phyloP scores from a whole-genome alignment of 2,888 invertebrate genomes.

The Hirtodrosophila confusa region DNA sequence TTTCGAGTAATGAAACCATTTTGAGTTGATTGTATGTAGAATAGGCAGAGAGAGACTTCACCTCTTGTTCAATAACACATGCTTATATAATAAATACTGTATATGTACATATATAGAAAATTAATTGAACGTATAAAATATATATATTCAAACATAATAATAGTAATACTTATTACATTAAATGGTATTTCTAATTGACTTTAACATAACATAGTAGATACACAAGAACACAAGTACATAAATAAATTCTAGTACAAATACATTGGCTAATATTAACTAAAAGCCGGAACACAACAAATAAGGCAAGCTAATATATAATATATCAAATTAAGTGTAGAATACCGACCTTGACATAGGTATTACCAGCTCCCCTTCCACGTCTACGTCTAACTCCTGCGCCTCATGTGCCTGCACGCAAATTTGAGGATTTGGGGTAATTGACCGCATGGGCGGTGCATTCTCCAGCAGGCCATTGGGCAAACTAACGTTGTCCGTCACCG shows the following conservation, averaged over 20 bases:
- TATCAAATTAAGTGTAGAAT: slow-evolving; percentile 73
- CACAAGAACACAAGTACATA: slow-evolving; percentile 38
- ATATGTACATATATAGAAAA: slow-evolving; percentile 13
- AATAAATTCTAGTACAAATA: slow-evolving; percentile 36
- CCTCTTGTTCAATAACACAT: slow-evolving; percentile 41
- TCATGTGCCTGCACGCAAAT: slow-evolving; percentile 80
- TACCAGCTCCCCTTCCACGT: slow-evolving; percentile 81
- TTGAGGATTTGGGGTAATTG: slow-evolving; percentile 87
- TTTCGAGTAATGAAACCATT: slow-evolving; percentile 27
- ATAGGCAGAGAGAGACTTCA: slow-evolving; percentile 52
- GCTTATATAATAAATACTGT: slow-evolving; percentile 34
- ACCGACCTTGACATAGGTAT: slow-evolving; percentile 82
- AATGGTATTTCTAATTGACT: slow-evolving; percentile 11
- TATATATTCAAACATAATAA: slow-evolving; percentile 11
- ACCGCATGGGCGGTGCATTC: slow-evolving; percentile 80
- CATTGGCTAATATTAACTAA: slow-evolving; percentile 50
- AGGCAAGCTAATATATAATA: slow-evolving; percentile 19
- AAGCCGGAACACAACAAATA: slow-evolving; percentile 37
- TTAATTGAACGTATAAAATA: slow-evolving; percentile 33
- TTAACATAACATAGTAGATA: slow-evolving; percentile 15
- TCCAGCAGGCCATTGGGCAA: slow-evolving; percentile 83
- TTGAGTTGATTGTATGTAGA: slow-evolving; percentile 37
- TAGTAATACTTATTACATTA: slow-evolving; percentile 43
- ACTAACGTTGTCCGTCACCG: slow-evolving; percentile 83
- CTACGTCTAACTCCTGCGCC: slow-evolving; percentile 66